Percentiles rank a stretch among this genome's conserved stretches.
phyloP scores from a whole-genome alignment of 2,888 invertebrate genomes.

The Drosophila macrospina region DNA sequence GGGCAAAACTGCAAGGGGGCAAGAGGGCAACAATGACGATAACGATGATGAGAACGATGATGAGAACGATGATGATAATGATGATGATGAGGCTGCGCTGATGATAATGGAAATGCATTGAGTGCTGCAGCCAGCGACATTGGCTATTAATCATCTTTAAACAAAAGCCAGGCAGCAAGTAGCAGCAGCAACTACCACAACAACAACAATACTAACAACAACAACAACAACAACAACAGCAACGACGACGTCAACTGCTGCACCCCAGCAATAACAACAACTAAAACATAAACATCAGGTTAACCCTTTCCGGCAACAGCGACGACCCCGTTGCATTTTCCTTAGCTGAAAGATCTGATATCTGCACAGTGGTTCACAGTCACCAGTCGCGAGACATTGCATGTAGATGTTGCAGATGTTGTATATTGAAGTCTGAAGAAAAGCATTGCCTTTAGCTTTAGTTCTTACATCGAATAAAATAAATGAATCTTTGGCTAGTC shows the following conservation, averaged over 20 bases:
- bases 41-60: slow-evolving; percentile 10
- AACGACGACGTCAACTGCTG: slow-evolving; percentile 29
- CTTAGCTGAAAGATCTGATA: slow-evolving; percentile 50
- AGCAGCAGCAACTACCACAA: slow-evolving; percentile 39
- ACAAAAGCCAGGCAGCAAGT: slow-evolving; percentile 74
- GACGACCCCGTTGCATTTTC: slow-evolving; percentile 62
- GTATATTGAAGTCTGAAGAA: too few species aligned
- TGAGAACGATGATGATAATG: slow-evolving; percentile 35
- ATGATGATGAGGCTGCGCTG: slow-evolving; percentile 45
- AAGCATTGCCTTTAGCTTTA: too few species aligned
- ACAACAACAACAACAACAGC: slow-evolving; percentile 33
- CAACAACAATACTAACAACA: slow-evolving; percentile 25
- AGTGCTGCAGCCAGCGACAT: slow-evolving; percentile 73
- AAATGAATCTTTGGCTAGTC: too few species aligned
- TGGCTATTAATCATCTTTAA: slow-evolving; percentile 84
- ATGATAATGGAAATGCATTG: slow-evolving; percentile 79
- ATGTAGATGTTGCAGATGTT: too few species aligned
- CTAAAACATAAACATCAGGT: slow-evolving; percentile 81
- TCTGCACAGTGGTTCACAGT: slow-evolving; percentile 57
- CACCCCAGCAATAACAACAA: slow-evolving; percentile 53
- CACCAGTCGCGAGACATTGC: too few species aligned
- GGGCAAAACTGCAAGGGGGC: slow-evolving; percentile 53
- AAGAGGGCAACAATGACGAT: slow-evolving; percentile 19
- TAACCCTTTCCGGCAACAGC: slow-evolving; percentile 72
- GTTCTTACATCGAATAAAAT: too few species aligned